These are phyloP conservation scores for Marasmarcha lunaedactyla DNA, from an alignment of 2,888 invertebrate genomes.

Conservation along the genomic window DNA sequence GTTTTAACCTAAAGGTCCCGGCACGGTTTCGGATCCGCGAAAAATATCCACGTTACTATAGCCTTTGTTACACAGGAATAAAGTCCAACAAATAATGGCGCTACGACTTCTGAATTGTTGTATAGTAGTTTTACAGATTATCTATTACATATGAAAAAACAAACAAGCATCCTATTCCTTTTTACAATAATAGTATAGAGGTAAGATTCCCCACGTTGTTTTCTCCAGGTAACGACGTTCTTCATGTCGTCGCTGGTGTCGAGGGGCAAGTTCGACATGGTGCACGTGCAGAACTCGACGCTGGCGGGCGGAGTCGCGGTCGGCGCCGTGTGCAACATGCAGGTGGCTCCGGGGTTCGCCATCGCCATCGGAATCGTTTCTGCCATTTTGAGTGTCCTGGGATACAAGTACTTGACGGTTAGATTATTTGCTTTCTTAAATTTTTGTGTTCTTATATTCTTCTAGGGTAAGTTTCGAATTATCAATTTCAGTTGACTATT, in stretches of 20 bases:
- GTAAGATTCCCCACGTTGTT: no score
- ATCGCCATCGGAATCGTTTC: constrained; percentile 83
- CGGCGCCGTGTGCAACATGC: constrained; percentile 86
- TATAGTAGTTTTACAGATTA: no score
- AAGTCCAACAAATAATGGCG: no score
- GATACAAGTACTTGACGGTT: constrained; percentile 83
- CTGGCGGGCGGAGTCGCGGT: constrained; percentile 94
- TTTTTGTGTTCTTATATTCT: not conserved
- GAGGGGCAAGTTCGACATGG: constrained; percentile 87
- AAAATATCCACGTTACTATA: no score
- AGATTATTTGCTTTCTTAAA: constrained; percentile 21
- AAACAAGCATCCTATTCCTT: no score
- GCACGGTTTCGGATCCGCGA: no score
- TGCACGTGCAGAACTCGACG: constrained; percentile 94
- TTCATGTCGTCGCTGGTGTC: constrained; percentile 83
- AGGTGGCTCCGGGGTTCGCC: constrained; percentile 86
- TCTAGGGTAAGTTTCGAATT: not conserved
- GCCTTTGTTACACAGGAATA: no score
- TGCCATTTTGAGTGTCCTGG: constrained; percentile 82
- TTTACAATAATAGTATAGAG: no score
- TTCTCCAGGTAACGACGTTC: constrained; percentile 78
- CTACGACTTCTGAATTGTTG: no score
- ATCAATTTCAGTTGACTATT: not conserved
- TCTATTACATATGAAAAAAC: no score
- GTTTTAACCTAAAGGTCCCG: no score